phyloP scores from a whole-genome alignment of 2,797 vertebrate genomes.

The Aphelocoma californica region DNA sequence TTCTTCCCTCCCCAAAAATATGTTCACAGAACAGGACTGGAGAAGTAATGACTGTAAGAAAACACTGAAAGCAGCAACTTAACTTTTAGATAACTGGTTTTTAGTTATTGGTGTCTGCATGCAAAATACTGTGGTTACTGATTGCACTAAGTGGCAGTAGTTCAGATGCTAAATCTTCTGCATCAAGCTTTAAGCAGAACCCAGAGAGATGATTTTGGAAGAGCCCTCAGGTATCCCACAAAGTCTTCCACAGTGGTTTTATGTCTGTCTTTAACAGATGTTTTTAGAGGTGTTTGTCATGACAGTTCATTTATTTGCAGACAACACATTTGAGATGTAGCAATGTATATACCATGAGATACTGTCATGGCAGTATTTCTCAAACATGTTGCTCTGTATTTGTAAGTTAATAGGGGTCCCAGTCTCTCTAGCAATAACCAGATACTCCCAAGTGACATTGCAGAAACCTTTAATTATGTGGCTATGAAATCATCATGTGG shows the following conservation, averaged over 20 bases:
- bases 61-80: background rate
- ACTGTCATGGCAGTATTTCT: background rate
- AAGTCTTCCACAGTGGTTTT: background rate
- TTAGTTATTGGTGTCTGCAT: background rate
- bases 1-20: background rate
- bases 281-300: background rate
- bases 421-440: background rate
- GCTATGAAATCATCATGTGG: background rate
- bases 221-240: background rate
- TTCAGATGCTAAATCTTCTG: background rate
- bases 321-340: background rate
- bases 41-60: background rate
- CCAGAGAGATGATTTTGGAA: background rate
- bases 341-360: background rate
- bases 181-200: background rate
- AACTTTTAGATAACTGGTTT: background rate
- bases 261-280: background rate
- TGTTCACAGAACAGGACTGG: background rate
- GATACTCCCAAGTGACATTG: background rate
- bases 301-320: background rate
- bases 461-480: background rate
- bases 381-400: background rate
- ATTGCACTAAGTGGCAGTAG: background rate
- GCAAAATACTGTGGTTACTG: background rate
- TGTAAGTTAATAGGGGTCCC: background rate